phyloP scores from a whole-genome alignment of 2,797 vertebrate genomes.

The Hafferia zeledoni region DNA sequence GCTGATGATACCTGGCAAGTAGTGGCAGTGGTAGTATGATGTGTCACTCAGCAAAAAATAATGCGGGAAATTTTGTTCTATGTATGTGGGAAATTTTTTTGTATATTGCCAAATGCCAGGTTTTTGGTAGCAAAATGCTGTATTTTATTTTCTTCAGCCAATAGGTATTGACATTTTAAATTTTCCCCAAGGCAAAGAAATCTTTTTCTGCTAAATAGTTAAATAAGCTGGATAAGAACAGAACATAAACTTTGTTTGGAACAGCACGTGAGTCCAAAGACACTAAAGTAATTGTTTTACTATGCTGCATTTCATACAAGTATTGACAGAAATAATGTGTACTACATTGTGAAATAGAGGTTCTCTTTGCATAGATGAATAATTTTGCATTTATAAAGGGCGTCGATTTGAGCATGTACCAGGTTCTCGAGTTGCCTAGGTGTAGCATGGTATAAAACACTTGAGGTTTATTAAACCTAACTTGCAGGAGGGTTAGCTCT shows the following conservation, averaged over 20 bases:
- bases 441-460: background rate
- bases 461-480: background rate
- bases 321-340: background rate
- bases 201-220: slow-evolving; percentile 26
- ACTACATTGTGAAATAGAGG: background rate
- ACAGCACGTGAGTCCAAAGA: background rate
- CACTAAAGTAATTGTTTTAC: background rate
- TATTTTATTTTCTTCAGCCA: slow-evolving; percentile 29
- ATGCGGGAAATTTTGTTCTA: background rate
- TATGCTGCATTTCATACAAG: background rate
- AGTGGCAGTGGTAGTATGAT: background rate
- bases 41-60: slow-evolving; percentile 27
- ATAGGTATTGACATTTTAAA: slow-evolving; percentile 7
- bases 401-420: background rate
- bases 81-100: too few relatives aligned
- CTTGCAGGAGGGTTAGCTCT: background rate
- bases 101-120: background rate
- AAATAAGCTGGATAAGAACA: slow-evolving; percentile 18
- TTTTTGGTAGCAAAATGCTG: slow-evolving; percentile 13
- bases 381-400: background rate
- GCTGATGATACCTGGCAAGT: background rate
- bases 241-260: slow-evolving; percentile 25
- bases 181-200: background rate
- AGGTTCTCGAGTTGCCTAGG: background rate
- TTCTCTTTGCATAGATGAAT: background rate